phyloP scores from a whole-genome alignment of 2,113 vertebrate species.

The Petaurus breviceps region DNA sequence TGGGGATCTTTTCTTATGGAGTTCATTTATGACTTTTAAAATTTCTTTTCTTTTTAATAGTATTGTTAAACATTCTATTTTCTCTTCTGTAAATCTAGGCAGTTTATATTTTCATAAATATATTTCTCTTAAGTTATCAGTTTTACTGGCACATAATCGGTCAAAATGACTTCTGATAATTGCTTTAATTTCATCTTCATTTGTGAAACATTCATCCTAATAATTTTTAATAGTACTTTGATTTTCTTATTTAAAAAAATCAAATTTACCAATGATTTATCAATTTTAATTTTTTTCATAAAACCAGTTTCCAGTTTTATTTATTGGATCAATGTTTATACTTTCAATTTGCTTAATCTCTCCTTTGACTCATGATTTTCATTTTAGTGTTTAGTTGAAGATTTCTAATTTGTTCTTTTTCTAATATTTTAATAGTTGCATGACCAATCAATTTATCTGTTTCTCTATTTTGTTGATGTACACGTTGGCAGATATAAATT shows the following conservation, averaged over 20 bases:
- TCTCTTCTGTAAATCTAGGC: not conserved
- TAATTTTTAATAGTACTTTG: not conserved
- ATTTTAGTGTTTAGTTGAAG: not conserved
- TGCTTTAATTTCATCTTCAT: not conserved
- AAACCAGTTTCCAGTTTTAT: not conserved
- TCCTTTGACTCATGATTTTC: not conserved
- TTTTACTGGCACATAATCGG: not conserved
- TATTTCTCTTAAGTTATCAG: not conserved
- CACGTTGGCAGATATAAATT: no score
- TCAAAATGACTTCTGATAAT: not conserved
- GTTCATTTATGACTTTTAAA: not conserved
- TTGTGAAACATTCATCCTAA: not conserved
- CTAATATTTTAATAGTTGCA: not conserved
- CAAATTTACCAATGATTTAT: not conserved
- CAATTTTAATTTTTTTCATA: not conserved
- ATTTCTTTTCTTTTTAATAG: not conserved
- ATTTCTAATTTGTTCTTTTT: not conserved
- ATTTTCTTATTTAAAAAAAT: not conserved
- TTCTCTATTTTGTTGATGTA: not conserved
- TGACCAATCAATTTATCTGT: not conserved
- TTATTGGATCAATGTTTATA: not conserved
- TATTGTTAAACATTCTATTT: not conserved
- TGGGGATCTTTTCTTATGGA: not conserved
- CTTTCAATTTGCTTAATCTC: not conserved
- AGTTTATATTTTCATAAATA: not conserved